phyloP scores from a whole-genome alignment of 2,113 vertebrate genomes.

The Rattus rattus region DNA sequence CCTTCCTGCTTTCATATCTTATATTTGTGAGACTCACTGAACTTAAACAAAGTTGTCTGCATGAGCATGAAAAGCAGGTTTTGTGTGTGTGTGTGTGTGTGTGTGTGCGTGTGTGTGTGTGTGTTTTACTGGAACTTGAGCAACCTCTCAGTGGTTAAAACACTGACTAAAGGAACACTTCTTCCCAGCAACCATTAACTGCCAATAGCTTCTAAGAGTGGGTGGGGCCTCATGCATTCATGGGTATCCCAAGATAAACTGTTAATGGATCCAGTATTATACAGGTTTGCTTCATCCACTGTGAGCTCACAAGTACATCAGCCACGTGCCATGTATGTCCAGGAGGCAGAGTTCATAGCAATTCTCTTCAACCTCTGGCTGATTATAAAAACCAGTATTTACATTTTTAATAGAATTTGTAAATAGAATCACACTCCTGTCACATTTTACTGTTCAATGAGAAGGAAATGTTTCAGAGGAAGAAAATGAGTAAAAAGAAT shows the following conservation, averaged over 20 bases:
- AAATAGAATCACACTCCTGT: background rate
- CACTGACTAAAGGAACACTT: background rate
- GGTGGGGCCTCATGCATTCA: background rate
- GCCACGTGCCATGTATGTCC: background rate
- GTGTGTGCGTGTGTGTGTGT: too few relatives aligned
- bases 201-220: background rate
- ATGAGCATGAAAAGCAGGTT: background rate
- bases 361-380: background rate
- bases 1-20: background rate
- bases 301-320: background rate
- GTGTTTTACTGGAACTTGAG: background rate
- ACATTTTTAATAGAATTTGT: conserved; percentile 28
- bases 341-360: background rate
- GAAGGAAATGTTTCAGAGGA: background rate
- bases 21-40: background rate
- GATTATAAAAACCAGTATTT: background rate
- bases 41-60: background rate
- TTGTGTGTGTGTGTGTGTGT: background rate
- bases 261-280: background rate
- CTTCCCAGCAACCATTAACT: background rate
- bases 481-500: background rate
- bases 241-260: background rate
- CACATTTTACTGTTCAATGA: background rate
- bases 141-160: background rate
- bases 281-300: background rate